phyloP scores from a whole-genome alignment of 2,888 invertebrate genomes.

The Dinocampus coccinellae region DNA sequence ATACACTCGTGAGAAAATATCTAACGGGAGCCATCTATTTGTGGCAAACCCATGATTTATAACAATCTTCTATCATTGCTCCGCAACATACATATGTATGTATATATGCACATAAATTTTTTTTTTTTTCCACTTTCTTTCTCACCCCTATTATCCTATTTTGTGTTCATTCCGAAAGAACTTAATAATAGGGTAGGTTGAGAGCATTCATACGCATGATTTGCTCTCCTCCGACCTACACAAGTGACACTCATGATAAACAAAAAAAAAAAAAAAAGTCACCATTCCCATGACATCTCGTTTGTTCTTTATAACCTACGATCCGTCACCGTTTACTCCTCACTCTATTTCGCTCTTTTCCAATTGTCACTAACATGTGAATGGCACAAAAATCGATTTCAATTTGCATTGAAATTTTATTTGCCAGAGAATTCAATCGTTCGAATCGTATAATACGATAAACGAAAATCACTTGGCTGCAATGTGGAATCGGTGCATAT shows the following conservation, averaged over 20 bases:
- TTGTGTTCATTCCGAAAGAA: neutral
- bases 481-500: neutral
- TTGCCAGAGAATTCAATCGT: neutral
- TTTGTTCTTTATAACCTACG: neutral
- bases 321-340: neutral
- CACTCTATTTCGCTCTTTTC: neutral
- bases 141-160: neutral
- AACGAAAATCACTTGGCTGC: neutral
- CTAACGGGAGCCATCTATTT: slow-evolving; percentile 25
- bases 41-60: slow-evolving; percentile 20
- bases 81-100: slow-evolving; percentile 4
- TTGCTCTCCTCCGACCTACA: neutral
- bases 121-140: neutral
- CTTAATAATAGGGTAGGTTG: neutral
- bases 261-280: too few relatives aligned
- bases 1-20: neutral
- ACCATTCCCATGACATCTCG: neutral
- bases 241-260: neutral
- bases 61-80: slow-evolving; percentile 26
- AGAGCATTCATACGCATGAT: neutral
- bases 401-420: neutral
- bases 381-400: neutral
- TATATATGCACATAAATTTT: neutral
- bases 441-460: neutral
- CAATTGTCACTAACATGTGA: neutral